These are phyloP conservation scores for Leptestheria dahalacensis DNA, from an alignment of 1,140 invertebrate species.

Conservation along the genomic window DNA sequence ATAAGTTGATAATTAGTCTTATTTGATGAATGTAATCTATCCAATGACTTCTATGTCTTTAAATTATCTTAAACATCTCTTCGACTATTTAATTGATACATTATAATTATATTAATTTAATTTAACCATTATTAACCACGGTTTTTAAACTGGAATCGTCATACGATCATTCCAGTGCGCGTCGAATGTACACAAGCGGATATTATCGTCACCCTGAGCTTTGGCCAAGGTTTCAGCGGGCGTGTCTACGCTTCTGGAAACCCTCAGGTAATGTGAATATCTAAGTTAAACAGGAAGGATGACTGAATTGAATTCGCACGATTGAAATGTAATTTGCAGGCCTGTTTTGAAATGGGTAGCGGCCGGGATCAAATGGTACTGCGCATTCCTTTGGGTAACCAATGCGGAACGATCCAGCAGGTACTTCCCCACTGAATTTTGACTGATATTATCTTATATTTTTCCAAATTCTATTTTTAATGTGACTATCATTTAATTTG, in stretches of 20 bases:
- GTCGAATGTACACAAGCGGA: conserved; percentile 37
- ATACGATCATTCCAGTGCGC: conserved; percentile 33
- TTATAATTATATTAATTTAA: background rate
- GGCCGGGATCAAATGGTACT: conserved; percentile 31
- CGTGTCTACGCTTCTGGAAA: conserved; percentile 38
- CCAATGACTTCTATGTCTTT: background rate
- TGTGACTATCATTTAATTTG: too few species aligned
- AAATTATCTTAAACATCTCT: conserved; percentile 7
- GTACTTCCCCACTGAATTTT: conserved; percentile 19
- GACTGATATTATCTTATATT: conserved; percentile 3
- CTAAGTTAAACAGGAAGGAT: too few species aligned
- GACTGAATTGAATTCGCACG: too few species aligned
- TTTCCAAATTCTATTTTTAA: too few species aligned
- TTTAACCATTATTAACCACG: too few species aligned
- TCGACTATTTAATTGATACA: background rate
- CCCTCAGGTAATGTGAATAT: conserved; percentile 24
- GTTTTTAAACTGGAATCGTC: too few species aligned
- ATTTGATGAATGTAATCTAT: conserved; percentile 11
- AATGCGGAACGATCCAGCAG: conserved; percentile 35
- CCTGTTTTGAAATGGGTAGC: conserved; percentile 35
- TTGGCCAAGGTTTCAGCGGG: conserved; percentile 34
- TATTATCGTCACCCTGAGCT: conserved; percentile 35
- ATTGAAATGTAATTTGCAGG: too few species aligned
- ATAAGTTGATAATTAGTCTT: conserved; percentile 10
- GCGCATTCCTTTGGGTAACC: conserved; percentile 31